These are phyloP conservation scores for Pseudolaguvia tuberculata DNA, from an alignment of 2,113 vertebrate genomes.

Conservation along the genomic window DNA sequence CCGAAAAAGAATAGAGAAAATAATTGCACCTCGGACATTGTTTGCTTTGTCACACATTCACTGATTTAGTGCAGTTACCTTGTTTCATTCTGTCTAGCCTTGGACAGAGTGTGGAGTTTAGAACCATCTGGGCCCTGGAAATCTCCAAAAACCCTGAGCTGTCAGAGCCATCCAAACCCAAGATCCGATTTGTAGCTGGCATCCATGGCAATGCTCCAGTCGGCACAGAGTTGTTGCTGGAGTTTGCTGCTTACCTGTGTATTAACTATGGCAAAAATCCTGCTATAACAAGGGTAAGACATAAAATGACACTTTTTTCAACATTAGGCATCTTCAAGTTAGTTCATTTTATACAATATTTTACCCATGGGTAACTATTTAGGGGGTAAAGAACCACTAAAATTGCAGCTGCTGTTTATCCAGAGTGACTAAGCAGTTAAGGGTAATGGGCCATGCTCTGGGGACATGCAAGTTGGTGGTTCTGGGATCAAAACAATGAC, in stretches of 20 bases:
- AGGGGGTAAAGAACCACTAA: no score
- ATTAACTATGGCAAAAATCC: conserved; percentile 90
- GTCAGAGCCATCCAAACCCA: conserved; percentile 83
- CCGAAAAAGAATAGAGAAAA: no score
- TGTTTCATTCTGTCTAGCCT: conserved; percentile 68
- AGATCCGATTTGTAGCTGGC: conserved; percentile 89
- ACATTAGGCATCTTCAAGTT: not conserved
- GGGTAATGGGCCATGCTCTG: no score
- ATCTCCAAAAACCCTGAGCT: conserved; percentile 88
- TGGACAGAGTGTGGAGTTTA: conserved; percentile 85
- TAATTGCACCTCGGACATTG: no score
- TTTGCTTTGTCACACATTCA: not conserved
- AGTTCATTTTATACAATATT: not conserved
- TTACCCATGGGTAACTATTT: not conserved
- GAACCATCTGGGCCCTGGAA: conserved; percentile 89
- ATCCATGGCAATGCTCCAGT: conserved; percentile 93
- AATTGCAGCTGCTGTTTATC: no score
- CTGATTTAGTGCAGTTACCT: not conserved
- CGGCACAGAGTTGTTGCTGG: conserved; percentile 88
- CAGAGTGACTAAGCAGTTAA: no score
- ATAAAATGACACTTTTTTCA: not conserved
- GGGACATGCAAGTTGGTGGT: no score
- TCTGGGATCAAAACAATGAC: no score
- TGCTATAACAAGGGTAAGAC: conserved; percentile 81
- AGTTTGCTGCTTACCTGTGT: conserved; percentile 88